Conservation (phyloP, 2,888 invertebrate species). For the Hemicrepidius hirtus region DNA sequence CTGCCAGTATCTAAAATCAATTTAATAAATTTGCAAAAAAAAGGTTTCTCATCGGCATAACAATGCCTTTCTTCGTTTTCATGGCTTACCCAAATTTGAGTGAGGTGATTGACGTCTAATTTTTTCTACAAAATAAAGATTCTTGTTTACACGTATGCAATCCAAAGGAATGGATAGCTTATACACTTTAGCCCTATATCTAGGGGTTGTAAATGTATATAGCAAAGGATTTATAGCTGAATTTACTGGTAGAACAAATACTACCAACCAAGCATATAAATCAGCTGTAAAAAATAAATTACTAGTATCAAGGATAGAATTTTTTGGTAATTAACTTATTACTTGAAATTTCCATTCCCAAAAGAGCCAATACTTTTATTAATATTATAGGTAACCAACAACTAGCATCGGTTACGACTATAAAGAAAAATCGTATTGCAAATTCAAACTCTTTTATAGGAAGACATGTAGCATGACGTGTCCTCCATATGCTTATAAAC, state of each 20-base stretch:
- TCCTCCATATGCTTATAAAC: slow-evolving; percentile 78
- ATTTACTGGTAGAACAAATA: slow-evolving; percentile 81
- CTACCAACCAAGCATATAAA: slow-evolving; percentile 79
- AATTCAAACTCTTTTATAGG: slow-evolving; percentile 78
- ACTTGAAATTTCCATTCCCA: slow-evolving; percentile 75
- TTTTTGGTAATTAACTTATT: no score
- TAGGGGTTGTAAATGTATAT: slow-evolving; percentile 81
- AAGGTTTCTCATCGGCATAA: background rate
- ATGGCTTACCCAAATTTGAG: slow-evolving; percentile 24
- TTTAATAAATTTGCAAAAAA: background rate
- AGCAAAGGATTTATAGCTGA: slow-evolving; percentile 80
- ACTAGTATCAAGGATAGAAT: no score
- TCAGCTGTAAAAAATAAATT: slow-evolving; percentile 71
- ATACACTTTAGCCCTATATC: slow-evolving; percentile 69
- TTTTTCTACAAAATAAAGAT: background rate
- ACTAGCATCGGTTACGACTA: slow-evolving; percentile 80
- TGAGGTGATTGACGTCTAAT: slow-evolving; percentile 23
- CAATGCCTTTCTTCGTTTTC: background rate
- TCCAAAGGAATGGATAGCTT: slow-evolving; percentile 62
- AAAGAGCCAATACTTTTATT: slow-evolving; percentile 78
- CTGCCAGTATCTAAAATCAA: slow-evolving; percentile 17
- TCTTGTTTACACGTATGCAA: background rate
- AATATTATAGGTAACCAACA: slow-evolving; percentile 83
- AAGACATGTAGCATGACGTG: slow-evolving; percentile 76
- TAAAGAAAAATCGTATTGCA: slow-evolving; percentile 80